phyloP scores from a whole-genome alignment of 2,888 invertebrate species.

The Chaitophorus viminalis region DNA sequence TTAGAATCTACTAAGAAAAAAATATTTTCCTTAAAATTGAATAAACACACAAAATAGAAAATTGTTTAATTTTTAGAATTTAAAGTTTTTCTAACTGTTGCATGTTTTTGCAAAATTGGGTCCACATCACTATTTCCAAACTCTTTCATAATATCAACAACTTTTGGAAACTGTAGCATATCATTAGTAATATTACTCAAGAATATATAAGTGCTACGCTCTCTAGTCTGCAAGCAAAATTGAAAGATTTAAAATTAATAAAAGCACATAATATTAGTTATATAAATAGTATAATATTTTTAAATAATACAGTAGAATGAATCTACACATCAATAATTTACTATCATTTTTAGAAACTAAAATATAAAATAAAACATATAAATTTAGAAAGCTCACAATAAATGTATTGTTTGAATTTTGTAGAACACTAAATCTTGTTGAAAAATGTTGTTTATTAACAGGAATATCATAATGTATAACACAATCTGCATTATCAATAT shows the following conservation, averaged over 20 bases:
- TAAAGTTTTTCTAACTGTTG: background rate
- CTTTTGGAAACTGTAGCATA: constrained; percentile 44
- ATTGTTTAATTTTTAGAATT: background rate
- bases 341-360: background rate
- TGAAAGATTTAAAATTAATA: background rate
- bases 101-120: constrained; percentile 20
- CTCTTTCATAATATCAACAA: constrained; percentile 30
- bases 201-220: constrained; percentile 28
- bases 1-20: no score
- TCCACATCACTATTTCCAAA: constrained; percentile 42
- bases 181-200: constrained; percentile 26
- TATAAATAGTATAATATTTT: background rate
- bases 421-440: constrained; percentile 43
- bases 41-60: background rate
- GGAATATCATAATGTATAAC: constrained; percentile 57
- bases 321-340: no score
- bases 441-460: constrained; percentile 11
- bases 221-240: constrained; percentile 35
- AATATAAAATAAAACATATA: background rate
- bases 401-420: constrained; percentile 21
- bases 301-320: background rate
- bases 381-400: constrained; percentile 3
- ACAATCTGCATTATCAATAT: constrained; percentile 47
- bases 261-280: background rate
- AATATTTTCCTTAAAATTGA: no score